These are phyloP conservation scores for Sinocyclocheilus anophthalmus DNA, from an alignment of 2,113 vertebrate genomes.

Conservation along the genomic window DNA sequence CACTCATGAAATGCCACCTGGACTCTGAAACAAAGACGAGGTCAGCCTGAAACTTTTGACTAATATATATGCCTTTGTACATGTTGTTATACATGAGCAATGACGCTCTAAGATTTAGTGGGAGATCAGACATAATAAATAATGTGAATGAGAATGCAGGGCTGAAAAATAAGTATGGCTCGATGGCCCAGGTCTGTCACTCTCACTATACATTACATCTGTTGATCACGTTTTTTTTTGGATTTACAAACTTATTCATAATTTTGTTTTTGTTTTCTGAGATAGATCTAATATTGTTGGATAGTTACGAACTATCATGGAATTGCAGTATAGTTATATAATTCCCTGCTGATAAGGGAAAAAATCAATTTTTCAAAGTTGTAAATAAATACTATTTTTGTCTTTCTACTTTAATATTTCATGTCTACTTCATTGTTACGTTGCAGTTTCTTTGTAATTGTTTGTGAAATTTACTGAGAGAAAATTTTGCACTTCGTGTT, in stretches of 20 bases:
- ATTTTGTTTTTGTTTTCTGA: background rate
- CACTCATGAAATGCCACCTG: constrained; percentile 2
- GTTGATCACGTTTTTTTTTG: background rate
- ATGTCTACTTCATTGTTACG: too few relatives aligned
- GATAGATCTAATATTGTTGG: background rate
- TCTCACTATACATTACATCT: background rate
- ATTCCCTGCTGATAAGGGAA: background rate
- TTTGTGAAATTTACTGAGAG: too few relatives aligned
- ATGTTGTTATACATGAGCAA: background rate
- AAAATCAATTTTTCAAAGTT: too few relatives aligned
- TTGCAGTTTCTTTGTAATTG: too few relatives aligned
- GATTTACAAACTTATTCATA: too few relatives aligned
- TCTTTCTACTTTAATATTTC: too few relatives aligned
- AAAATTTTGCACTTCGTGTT: background rate
- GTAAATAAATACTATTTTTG: too few relatives aligned
- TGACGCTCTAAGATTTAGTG: background rate
- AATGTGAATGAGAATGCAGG: background rate
- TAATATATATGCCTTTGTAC: background rate
- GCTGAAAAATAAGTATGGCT: background rate
- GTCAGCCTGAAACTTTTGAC: background rate
- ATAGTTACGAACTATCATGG: background rate
- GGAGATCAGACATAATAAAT: background rate
- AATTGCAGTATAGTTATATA: background rate
- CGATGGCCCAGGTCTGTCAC: background rate
- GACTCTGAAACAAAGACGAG: constrained; percentile 13